These are phyloP conservation scores for Eristalinus aeneus DNA, from an alignment of 2,888 invertebrate genomes.

Conservation along the genomic window DNA sequence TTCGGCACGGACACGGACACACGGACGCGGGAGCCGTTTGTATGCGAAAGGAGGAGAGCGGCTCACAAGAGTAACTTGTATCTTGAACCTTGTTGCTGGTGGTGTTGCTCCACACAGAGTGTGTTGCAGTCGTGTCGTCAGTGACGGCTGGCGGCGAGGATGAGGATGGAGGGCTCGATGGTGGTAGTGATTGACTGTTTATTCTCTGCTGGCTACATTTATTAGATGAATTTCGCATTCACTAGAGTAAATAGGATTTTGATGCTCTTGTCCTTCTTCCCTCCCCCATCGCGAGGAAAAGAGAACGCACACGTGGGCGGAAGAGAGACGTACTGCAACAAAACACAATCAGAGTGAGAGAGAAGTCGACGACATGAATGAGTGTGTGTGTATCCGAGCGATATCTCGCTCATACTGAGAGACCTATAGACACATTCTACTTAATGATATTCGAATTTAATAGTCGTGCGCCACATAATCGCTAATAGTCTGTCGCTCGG, in stretches of 20 bases:
- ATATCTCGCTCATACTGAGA: constrained; percentile 58
- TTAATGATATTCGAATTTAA: constrained; percentile 71
- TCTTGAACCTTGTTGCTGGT: background rate
- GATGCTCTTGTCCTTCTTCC: constrained; percentile 28
- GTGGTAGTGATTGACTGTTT: constrained; percentile 60
- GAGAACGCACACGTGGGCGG: constrained; percentile 6
- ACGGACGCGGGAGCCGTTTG: background rate
- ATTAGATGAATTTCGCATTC: constrained; percentile 68
- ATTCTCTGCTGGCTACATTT: constrained; percentile 63
- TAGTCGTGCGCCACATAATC: constrained; percentile 71
- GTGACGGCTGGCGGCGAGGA: background rate
- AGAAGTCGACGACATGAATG: constrained; percentile 7
- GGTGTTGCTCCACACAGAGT: constrained; percentile 1
- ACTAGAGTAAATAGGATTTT: constrained; percentile 50
- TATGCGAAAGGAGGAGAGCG: background rate
- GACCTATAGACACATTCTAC: constrained; percentile 23
- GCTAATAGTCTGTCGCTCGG: constrained; percentile 68
- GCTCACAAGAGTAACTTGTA: background rate
- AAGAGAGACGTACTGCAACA: constrained; percentile 10
- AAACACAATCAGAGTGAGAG: constrained; percentile 18
- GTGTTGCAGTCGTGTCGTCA: background rate
- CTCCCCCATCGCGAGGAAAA: background rate
- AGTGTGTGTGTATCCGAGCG: constrained; percentile 2
- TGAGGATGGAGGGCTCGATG: constrained; percentile 12
- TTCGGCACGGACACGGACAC: background rate